Evolutionary conservation across 2,113 vertebrate species (phyloP).

Genomic region (Charina bottae): DNA sequence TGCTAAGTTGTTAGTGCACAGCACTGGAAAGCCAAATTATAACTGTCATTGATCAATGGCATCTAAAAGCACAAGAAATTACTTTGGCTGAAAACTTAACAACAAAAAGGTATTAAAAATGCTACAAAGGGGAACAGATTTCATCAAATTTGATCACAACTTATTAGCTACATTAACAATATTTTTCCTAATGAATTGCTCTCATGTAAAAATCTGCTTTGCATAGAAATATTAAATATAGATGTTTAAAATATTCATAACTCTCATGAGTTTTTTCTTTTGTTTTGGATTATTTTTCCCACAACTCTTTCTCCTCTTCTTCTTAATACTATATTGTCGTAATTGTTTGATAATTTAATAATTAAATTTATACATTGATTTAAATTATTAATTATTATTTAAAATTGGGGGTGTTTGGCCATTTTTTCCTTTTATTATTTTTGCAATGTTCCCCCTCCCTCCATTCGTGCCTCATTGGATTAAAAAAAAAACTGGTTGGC

Average conservation of each 20-base stretch:
- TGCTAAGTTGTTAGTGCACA: neutral
- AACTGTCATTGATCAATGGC: neutral
- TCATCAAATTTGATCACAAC: neutral
- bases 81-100: neutral
- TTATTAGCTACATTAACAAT: neutral
- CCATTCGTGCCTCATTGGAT: neutral
- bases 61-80: neutral
- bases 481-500: neutral
- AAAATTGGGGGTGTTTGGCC: neutral
- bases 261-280: neutral
- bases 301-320: neutral
- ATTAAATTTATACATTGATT: neutral
- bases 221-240: neutral
- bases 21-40: neutral
- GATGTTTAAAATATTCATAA: neutral
- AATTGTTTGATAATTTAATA: neutral
- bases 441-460: neutral
- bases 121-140: neutral
- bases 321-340: neutral
- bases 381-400: neutral
- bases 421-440: no score
- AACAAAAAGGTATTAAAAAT: neutral
- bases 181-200: neutral
- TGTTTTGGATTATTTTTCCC: neutral
- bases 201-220: neutral